Base-by-base conservation (phyloP, 2,888 invertebrate genomes). In the Cataglyphis albicans region DNA sequence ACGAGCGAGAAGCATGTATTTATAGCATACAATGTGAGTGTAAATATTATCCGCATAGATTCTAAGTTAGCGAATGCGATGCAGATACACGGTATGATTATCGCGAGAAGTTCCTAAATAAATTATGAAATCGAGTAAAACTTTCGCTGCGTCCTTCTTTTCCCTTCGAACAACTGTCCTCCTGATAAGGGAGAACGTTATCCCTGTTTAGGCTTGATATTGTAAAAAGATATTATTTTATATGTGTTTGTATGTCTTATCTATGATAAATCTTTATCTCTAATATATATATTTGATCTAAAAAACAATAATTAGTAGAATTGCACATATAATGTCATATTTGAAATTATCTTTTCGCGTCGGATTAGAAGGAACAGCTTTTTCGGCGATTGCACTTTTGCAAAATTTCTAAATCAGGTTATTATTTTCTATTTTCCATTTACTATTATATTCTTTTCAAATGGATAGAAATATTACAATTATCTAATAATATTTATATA, bases 51-150 rank as follows among this genome's bases (percentile, higher is more conserved):
- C 84, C 85, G 88, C 91, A 85, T 90, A 90, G 85, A 86, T 90
- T 48, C 78, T 87, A 87, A 86, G 84, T 85, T 91, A 90, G 90
- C 84, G 80, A 86, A 86, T 86, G 85, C 86, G 87, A 91, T 90
- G 85, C 86, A 84, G 84, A 76, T 84, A 81, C 78, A 83, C 85
- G 80, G 88, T 88, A 88, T 84, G 75, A 68, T 90, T 91, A 90
- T 91, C 88, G 91, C 91, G 91, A 91, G 89, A 92, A 92, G 92
- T 92, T 92, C 92, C 92, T 92, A 92, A 92, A 92, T 92, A 92
- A 92, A 92, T 89, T 87, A 90, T 84, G 82, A 85, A 86, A 86
- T 81, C 84, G 70, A 75, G 67, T 61, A 78, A 35, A 74, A 88
- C 41, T 4, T 32, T n/a, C 7, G 18, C 35, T 44, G 55, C 21